Evolutionary conservation across 2,113 vertebrate genomes (phyloP).

Genomic region (Rhabdomys dilectus): DNA sequence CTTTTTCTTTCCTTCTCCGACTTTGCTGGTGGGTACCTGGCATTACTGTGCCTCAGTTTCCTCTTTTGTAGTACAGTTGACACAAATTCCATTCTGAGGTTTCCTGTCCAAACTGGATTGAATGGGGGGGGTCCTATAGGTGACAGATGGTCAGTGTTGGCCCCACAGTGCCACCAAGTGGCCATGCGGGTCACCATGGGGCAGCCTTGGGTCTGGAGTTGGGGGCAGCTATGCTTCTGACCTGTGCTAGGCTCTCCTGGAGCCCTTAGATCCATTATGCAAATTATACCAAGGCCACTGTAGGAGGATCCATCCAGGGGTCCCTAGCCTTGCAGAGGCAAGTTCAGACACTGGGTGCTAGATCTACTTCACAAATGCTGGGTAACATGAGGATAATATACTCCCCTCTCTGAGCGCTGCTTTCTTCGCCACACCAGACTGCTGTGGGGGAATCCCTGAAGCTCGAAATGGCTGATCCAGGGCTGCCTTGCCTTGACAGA

Average conservation of each 20-base stretch:
- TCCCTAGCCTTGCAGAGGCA: not conserved
- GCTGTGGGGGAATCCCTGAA: accelerated
- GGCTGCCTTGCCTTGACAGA: accelerated
- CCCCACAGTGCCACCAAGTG: conserved; percentile 79
- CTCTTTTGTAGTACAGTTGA: not conserved
- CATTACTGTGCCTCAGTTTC: not conserved
- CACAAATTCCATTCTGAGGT: not conserved
- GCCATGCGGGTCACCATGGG: not conserved
- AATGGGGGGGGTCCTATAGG: not conserved
- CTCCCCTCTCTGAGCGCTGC: not conserved
- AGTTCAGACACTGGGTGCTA: not conserved
- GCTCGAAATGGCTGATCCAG: accelerated
- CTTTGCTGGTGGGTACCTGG: too few relatives aligned
- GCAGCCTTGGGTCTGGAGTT: not conserved
- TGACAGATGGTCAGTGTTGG: not conserved
- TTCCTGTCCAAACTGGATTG: not conserved
- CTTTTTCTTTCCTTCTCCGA: not conserved
- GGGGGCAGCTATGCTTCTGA: not conserved
- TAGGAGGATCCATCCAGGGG: not conserved
- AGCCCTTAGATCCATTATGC: not conserved
- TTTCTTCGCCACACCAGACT: not conserved
- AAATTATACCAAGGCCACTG: accelerated
- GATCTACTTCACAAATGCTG: not conserved
- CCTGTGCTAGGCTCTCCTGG: not conserved
- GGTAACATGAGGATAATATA: not conserved